Percentiles rank a stretch among this genome's conserved stretches.
These are phyloP conservation scores for Alfaro cultratus DNA, from an alignment of 2,797 vertebrate species.

Conservation along the genomic window DNA sequence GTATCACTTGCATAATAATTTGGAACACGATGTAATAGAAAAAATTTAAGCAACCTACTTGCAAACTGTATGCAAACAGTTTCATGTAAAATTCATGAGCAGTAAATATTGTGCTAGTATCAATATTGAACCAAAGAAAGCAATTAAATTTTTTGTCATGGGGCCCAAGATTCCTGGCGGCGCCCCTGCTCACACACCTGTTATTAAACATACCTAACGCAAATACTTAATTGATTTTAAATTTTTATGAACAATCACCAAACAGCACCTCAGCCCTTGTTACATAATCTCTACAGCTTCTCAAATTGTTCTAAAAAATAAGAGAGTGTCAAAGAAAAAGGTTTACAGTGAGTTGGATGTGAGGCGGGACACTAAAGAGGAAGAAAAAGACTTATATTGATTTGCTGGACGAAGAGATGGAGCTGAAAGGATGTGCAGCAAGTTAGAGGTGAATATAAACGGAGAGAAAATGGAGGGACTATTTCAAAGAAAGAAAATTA, in stretches of 20 bases:
- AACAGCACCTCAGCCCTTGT: neutral
- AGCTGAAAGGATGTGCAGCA: neutral
- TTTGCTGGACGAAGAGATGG: neutral
- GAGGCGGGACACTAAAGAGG: neutral
- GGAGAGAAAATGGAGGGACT: neutral
- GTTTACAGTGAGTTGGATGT: neutral
- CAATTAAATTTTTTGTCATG: too few relatives aligned
- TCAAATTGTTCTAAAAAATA: neutral
- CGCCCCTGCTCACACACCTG: neutral
- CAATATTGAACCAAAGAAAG: too few relatives aligned
- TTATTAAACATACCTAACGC: neutral
- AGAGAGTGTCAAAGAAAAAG: neutral
- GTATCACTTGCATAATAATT: too few relatives aligned
- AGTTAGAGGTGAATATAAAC: neutral
- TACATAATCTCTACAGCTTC: neutral
- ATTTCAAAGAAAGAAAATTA: neutral
- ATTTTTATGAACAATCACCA: neutral
- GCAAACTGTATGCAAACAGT: too few relatives aligned
- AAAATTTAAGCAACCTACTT: too few relatives aligned
- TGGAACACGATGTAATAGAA: too few relatives aligned
- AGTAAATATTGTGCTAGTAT: too few relatives aligned
- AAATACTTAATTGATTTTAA: neutral
- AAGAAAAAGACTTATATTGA: neutral
- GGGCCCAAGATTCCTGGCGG: too few relatives aligned
- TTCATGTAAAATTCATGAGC: too few relatives aligned